Evolutionary conservation across 2,888 invertebrate species (phyloP).

Genomic region (Drosophila paracracens): DNA sequence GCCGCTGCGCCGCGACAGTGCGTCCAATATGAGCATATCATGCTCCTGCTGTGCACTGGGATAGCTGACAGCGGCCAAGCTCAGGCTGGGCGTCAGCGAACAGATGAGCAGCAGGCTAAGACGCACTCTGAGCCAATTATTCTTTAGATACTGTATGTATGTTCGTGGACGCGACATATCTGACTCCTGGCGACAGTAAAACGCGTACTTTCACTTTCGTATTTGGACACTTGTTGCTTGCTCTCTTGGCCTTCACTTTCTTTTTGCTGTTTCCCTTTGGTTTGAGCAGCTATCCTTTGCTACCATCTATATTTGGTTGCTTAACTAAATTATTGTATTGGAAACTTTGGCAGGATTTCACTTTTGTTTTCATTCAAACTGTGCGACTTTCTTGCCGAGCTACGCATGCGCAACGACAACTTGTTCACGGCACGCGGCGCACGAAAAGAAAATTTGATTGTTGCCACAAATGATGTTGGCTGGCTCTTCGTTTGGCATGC

Average conservation of each 20-base stretch:
- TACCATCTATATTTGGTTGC: background rate
- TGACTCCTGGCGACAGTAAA: slow-evolving; percentile 40
- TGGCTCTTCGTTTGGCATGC: slow-evolving; percentile 21
- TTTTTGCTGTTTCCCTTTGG: slow-evolving; percentile 41
- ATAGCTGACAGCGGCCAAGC: slow-evolving; percentile 61
- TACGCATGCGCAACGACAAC: slow-evolving; percentile 68
- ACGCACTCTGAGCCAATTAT: slow-evolving; percentile 75
- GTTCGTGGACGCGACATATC: slow-evolving; percentile 41
- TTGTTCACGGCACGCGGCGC: slow-evolving; percentile 60
- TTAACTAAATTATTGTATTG: background rate
- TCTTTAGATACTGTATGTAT: slow-evolving; percentile 59
- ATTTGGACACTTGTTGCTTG: slow-evolving; percentile 30
- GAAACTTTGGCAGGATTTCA: slow-evolving; percentile 67
- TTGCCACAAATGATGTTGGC: slow-evolving; percentile 21
- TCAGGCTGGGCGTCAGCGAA: slow-evolving; percentile 25
- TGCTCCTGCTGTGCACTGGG: slow-evolving; percentile 88
- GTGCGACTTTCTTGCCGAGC: slow-evolving; percentile 56
- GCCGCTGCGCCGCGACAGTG: slow-evolving; percentile 88
- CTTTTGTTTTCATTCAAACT: slow-evolving; percentile 70
- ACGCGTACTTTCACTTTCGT: slow-evolving; percentile 79
- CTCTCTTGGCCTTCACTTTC: slow-evolving; percentile 61
- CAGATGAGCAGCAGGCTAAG: slow-evolving; percentile 51
- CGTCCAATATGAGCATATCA: slow-evolving; percentile 90
- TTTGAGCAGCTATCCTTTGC: slow-evolving; percentile 38
- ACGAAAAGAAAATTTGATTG: slow-evolving; percentile 66